Conservation (phyloP, 1,140 invertebrate genomes). For the Hormaphis cornu region DNA sequence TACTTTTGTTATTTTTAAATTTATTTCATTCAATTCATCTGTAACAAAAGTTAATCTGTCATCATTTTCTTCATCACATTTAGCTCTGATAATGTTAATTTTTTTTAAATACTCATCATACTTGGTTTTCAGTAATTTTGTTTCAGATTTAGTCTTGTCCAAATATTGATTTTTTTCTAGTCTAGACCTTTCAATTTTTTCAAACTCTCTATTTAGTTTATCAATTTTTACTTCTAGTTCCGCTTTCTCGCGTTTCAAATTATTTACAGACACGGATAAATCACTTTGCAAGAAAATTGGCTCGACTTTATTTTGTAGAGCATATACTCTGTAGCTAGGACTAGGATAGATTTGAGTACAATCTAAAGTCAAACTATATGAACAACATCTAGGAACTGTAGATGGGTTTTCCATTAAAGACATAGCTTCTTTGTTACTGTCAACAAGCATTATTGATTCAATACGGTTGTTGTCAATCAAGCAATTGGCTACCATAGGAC, state of each 20-base stretch:
- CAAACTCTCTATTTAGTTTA: not conserved
- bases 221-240: not conserved
- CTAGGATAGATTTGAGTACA: constrained; percentile 19
- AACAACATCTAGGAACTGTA: constrained; percentile 57
- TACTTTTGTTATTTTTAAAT: not conserved
- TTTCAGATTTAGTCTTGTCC: not conserved
- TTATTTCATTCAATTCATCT: constrained; percentile 1
- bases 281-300: constrained; percentile 8
- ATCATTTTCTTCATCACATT: constrained; percentile 25
- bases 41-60: not conserved
- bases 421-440: constrained; percentile 52
- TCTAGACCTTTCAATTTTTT: not conserved
- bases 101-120: constrained; percentile 7
- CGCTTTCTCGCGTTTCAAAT: constrained; percentile 5
- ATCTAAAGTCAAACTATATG: constrained; percentile 25
- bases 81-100: not conserved
- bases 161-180: not conserved
- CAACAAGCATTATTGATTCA: constrained; percentile 60
- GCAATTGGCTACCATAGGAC: constrained; percentile 71
- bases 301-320: not conserved
- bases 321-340: constrained; percentile 1
- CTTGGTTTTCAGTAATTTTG: not conserved
- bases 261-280: constrained; percentile 1
- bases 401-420: constrained; percentile 49
- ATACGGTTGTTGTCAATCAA: constrained; percentile 69